Conservation (phyloP, 2,797 vertebrate genomes). For the Ptychobarbus kaznakovi region DNA sequence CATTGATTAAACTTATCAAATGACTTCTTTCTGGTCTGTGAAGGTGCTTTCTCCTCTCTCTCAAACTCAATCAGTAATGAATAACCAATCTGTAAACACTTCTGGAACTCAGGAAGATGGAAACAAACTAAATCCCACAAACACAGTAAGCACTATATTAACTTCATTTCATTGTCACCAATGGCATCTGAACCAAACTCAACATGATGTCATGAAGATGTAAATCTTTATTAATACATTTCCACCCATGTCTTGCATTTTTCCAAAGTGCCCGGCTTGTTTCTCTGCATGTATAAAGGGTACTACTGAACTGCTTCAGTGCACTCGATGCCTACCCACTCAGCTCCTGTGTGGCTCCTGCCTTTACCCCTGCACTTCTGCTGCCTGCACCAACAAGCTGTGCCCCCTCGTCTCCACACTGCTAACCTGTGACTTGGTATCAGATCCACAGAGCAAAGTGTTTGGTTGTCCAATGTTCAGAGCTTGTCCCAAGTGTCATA, state of each 20-base stretch:
- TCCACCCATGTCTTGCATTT: background rate
- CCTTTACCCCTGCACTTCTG: conserved; percentile 50
- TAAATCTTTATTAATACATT: background rate
- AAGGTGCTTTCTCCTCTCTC: background rate
- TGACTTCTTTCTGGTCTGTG: background rate
- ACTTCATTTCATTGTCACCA: background rate
- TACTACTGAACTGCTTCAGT: conserved; percentile 41
- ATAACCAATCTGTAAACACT: background rate
- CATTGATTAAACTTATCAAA: background rate
- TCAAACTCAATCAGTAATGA: background rate
- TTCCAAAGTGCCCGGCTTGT: conserved; percentile 53
- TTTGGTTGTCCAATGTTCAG: conserved; percentile 62
- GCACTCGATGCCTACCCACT: conserved; percentile 1
- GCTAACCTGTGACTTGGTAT: conserved; percentile 58
- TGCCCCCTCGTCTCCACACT: conserved; percentile 54
- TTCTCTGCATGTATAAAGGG: conserved; percentile 22
- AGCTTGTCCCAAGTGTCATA: conserved; percentile 63
- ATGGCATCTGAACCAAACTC: background rate
- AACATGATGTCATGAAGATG: background rate
- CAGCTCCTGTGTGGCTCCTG: conserved; percentile 54
- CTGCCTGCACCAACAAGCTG: conserved; percentile 56
- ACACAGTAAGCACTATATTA: conserved; percentile 26
- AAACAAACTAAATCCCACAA: background rate
- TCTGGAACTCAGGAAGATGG: background rate
- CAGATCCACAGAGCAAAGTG: conserved; percentile 35